phyloP scores from a whole-genome alignment of 1,140 invertebrate species.

The Caerostris extrusa region DNA sequence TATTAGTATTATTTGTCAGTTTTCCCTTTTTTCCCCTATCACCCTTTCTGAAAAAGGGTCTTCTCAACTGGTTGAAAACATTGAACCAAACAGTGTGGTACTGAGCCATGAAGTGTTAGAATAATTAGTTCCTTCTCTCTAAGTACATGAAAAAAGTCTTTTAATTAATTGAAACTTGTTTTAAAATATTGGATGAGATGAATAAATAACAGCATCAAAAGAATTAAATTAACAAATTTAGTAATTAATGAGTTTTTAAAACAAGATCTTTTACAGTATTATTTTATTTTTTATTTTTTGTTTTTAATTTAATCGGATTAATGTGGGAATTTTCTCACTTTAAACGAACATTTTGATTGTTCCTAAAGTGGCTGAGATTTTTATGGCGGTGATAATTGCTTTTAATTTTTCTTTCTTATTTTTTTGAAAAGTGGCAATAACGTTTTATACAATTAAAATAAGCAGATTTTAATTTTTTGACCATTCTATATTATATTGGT shows the following conservation, averaged over 20 bases:
- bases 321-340: not conserved
- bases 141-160: not conserved
- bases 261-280: not conserved
- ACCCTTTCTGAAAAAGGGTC: not conserved
- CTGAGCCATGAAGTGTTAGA: not conserved
- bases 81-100: not conserved
- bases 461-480: too few relatives aligned
- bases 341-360: not conserved
- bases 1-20: not conserved
- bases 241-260: constrained; percentile 21
- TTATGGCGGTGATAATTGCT: not conserved
- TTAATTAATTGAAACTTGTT: constrained; percentile 42
- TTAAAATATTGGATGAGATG: constrained; percentile 30
- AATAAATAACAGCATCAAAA: not conserved
- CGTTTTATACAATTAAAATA: too few relatives aligned
- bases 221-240: constrained; percentile 10
- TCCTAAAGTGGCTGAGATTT: not conserved
- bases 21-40: not conserved
- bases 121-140: not conserved
- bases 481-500: too few relatives aligned
- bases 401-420: not conserved
- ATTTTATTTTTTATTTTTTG: not conserved
- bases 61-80: not conserved
- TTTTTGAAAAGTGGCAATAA: too few relatives aligned
- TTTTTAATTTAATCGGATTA: constrained; percentile 10